These are phyloP conservation scores for Dryobotodes eremita DNA, from an alignment of 2,888 invertebrate genomes.

Conservation along the genomic window DNA sequence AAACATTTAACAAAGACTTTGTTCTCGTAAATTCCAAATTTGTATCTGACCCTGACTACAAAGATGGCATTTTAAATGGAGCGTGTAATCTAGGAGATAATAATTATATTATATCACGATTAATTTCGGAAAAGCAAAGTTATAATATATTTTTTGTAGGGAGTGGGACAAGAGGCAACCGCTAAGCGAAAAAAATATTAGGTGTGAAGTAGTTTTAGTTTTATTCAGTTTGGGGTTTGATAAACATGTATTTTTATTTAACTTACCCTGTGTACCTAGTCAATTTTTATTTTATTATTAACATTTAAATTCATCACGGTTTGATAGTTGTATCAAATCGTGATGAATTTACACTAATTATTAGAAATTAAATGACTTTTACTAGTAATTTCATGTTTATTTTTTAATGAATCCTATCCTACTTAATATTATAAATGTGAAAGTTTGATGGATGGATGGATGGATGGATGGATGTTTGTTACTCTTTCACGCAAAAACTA, in stretches of 20 bases:
- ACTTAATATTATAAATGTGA: no score
- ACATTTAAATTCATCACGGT: no score
- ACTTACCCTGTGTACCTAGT: no score
- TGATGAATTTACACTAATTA: no score
- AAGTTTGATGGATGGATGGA: no score
- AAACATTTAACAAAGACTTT: conserved; percentile 47
- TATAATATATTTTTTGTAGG: conserved; percentile 51
- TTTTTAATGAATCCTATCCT: neutral
- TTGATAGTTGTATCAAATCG: no score
- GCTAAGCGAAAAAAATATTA: neutral
- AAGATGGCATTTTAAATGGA: conserved; percentile 62
- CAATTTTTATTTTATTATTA: no score
- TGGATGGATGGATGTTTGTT: no score
- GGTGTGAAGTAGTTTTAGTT: neutral
- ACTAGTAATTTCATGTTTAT: neutral
- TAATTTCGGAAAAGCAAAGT: conserved; percentile 62
- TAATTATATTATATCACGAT: conserved; percentile 66
- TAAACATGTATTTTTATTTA: neutral
- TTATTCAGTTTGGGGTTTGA: neutral
- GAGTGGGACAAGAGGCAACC: conserved; percentile 13
- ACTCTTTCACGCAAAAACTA: no score
- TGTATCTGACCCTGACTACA: conserved; percentile 50
- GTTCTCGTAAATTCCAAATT: conserved; percentile 32
- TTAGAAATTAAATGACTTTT: neutral
- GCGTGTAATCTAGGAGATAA: conserved; percentile 64